phyloP scores from a whole-genome alignment of 2,888 invertebrate species.

The Epistrophe grossulariae region DNA sequence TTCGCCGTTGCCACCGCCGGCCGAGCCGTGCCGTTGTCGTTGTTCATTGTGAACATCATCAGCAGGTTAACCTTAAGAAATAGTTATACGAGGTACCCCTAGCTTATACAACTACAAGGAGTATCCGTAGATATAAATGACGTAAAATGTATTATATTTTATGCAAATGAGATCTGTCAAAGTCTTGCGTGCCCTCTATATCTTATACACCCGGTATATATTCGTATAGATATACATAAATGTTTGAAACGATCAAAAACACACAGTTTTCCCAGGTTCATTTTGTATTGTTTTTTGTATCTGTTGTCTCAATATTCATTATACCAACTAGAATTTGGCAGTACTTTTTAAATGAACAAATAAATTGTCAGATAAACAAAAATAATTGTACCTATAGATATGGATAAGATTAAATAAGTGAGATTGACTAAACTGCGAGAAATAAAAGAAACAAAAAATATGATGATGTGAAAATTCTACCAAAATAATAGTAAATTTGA shows the following conservation, averaged over 20 bases:
- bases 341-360: not conserved
- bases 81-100: not conserved
- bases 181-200: constrained; percentile 7
- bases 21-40: too few species aligned
- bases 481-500: not conserved
- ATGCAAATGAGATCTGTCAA: constrained; percentile 2
- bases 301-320: not conserved
- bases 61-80: constrained; percentile 1
- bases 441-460: too few species aligned
- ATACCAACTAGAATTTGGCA: not conserved
- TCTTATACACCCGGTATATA: not conserved
- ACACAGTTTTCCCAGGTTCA: not conserved
- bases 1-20: too few species aligned
- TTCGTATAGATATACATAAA: not conserved
- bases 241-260: not conserved
- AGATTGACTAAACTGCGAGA: too few species aligned
- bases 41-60: constrained; percentile 2
- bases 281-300: not conserved
- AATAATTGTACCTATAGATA: not conserved
- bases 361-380: not conserved
- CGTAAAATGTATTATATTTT: not conserved
- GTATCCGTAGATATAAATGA: not conserved
- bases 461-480: too few species aligned
- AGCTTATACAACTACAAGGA: not conserved
- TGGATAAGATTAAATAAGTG: too few species aligned